Evolutionary conservation across 2,888 invertebrate species (phyloP).

Genomic region (Blastobasis lacticolella): DNA sequence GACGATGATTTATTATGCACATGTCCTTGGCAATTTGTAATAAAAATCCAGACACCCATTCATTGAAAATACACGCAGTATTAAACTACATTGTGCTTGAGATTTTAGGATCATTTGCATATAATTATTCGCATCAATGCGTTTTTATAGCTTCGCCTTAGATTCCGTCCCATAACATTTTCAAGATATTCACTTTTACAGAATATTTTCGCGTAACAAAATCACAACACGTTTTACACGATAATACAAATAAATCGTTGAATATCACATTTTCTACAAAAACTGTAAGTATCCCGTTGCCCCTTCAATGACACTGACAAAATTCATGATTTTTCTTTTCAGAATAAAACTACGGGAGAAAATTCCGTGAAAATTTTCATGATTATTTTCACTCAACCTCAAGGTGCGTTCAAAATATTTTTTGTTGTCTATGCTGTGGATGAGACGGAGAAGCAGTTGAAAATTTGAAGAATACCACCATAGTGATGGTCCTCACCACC

Average conservation of each 20-base stretch:
- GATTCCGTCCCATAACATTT: neutral
- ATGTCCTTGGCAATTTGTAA: conserved; percentile 64
- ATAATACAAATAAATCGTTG: neutral
- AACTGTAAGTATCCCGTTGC: neutral
- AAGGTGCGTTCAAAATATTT: conserved; percentile 18
- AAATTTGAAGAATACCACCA: no score
- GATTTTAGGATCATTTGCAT: conserved; percentile 18
- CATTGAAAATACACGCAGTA: conserved; percentile 32
- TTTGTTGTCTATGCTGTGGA: no score
- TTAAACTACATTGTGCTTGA: conserved; percentile 33
- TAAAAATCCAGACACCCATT: conserved; percentile 47
- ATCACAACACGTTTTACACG: no score
- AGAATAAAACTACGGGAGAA: neutral
- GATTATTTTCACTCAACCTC: conserved; percentile 3
- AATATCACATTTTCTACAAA: no score
- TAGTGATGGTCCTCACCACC: no score
- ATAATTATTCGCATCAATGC: conserved; percentile 24
- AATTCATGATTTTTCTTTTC: conserved; percentile 6
- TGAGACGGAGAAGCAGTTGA: no score
- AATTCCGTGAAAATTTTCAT: conserved; percentile 7
- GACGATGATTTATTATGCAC: conserved; percentile 63
- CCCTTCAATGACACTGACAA: conserved; percentile 22
- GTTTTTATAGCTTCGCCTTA: conserved; percentile 2
- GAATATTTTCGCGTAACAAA: no score
- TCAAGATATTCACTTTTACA: neutral